Conservation (phyloP, 2,113 vertebrate genomes). For the Lophius piscatorius region DNA sequence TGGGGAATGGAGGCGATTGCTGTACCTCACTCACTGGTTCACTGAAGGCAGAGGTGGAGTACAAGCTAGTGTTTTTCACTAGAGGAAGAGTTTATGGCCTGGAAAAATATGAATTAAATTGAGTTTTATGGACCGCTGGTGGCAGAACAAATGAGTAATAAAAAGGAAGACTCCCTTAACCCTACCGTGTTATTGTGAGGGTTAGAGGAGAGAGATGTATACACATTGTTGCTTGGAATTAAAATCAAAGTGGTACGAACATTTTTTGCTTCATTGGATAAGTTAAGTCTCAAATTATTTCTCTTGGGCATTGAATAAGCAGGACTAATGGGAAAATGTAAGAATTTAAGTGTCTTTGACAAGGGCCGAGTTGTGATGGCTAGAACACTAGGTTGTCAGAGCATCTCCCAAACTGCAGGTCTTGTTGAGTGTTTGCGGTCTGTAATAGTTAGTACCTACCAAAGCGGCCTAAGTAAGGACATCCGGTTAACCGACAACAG, state of each 20-base stretch:
- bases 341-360: too few species aligned
- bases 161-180: constrained; percentile 21
- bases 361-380: too few species aligned
- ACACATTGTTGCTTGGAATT: neutral
- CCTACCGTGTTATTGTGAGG: constrained; percentile 1
- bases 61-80: constrained; percentile 35
- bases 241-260: constrained; percentile 12
- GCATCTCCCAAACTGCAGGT: too few species aligned
- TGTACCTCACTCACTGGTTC: constrained; percentile 63
- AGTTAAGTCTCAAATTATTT: too few species aligned
- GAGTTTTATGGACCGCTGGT: constrained; percentile 59
- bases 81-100: constrained; percentile 50
- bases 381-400: too few species aligned
- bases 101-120: constrained; percentile 56
- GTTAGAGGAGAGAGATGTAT: neutral
- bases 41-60: constrained; percentile 43
- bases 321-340: too few species aligned
- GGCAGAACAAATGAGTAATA: constrained; percentile 46
- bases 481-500: too few species aligned
- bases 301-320: too few species aligned
- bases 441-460: too few species aligned
- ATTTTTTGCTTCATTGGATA: neutral
- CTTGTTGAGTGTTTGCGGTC: too few species aligned
- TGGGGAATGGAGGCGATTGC: constrained; percentile 63
- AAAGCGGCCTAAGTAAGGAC: too few species aligned